Conservation (phyloP, 2,113 vertebrate species). For the Trochalopteron elliotii region DNA sequence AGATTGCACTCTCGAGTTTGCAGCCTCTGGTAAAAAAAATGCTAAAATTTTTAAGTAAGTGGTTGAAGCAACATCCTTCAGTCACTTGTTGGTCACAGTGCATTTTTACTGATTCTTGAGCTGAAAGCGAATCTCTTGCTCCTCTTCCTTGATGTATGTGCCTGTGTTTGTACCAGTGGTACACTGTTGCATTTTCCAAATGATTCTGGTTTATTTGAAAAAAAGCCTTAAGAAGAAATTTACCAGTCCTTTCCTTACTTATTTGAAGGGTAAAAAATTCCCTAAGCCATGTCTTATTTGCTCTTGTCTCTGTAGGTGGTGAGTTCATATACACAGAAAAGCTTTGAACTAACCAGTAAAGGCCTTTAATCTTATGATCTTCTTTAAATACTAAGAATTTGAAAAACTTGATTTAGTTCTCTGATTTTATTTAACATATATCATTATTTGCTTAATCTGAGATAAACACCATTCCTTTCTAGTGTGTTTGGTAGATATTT, state of each 20-base stretch:
- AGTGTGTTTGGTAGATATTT: neutral
- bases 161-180: neutral
- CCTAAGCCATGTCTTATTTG: neutral
- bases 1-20: neutral
- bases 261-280: neutral
- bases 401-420: neutral
- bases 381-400: neutral
- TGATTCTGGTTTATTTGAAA: neutral
- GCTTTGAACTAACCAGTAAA: neutral
- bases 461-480: neutral
- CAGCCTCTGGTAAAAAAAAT: neutral
- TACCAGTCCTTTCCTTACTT: neutral
- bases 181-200: neutral
- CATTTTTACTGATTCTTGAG: neutral
- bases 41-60: neutral
- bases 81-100: neutral
- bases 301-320: neutral
- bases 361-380: neutral
- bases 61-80: neutral
- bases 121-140: neutral
- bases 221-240: neutral
- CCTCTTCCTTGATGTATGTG: neutral
- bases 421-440: neutral
- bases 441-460: neutral
- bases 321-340: neutral